Percentiles rank a stretch among this genome's conserved stretches.
Evolutionary conservation across 2,113 vertebrate genomes (phyloP).

Genomic region (Python bivittatus): DNA sequence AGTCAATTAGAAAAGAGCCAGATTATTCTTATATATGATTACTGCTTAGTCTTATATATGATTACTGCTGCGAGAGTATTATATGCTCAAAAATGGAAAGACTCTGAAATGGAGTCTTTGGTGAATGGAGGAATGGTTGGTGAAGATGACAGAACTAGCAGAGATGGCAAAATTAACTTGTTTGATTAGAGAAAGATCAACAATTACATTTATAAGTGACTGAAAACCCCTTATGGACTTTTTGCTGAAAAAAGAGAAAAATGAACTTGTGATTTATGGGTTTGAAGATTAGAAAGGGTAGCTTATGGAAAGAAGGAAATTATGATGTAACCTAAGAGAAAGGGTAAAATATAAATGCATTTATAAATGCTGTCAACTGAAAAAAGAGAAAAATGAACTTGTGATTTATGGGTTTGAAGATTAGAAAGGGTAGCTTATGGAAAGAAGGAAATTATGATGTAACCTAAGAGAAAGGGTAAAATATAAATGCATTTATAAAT

Average conservation of each 20-base stretch:
- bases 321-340: not conserved
- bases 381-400: not conserved
- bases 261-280: not conserved
- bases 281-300: not conserved
- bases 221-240: not conserved
- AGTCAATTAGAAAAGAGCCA: not conserved
- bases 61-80: not conserved
- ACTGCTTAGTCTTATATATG: not conserved
- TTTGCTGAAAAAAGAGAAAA: not conserved
- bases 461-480: not conserved
- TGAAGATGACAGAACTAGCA: not conserved
- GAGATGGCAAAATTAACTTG: not conserved
- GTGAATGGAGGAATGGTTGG: not conserved
- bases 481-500: not conserved
- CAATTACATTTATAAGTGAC: not conserved
- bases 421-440: not conserved
- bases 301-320: not conserved
- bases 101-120: not conserved
- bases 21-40: not conserved
- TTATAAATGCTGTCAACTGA: not conserved
- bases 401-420: not conserved
- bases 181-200: not conserved
- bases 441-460: not conserved
- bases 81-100: not conserved
- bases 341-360: not conserved